Evolutionary conservation across 2,797 vertebrate genomes (phyloP), one percentile per base, ranked within the genome.

Genomic region (Coregonus ussuriensis): DNA sequence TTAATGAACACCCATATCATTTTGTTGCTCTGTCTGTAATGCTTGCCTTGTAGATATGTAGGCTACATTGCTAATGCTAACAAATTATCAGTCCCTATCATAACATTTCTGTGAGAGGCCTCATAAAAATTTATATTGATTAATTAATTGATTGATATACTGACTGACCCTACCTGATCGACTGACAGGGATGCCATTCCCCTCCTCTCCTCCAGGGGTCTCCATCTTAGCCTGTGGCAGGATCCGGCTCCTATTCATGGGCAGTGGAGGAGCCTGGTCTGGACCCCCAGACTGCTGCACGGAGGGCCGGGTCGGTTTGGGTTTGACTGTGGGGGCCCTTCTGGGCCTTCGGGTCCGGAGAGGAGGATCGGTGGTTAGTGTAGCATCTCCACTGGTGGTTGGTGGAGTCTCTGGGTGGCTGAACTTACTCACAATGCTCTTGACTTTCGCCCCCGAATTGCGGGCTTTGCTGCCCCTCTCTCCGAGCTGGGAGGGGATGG

Each of bases 341-440:
- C 81, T 92, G 16, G 71, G 0, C 35, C 2, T 76, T 63, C 37
- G 88, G 0, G 1, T 11, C 0, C 1, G 0, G 4, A 15, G 6
- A 0, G 2, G 3, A 29, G 5, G 4, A 54, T 66, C 52, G 15
- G 3, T 18, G 29, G 9, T 65, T 21, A 65, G 72, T 21, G n/a
- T 21, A 59, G 56, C 56, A 21, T 18, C 0, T 78, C 66, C n/a
- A 0, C 31, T 1, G 4, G 16, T 53, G 52, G 1, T 37, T 0
- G 1, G 0, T 6, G 3, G 29, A 0, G 15, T 3, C 4, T 89
- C 87, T 29, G 91, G 79, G 67, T 85, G 86, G 82, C 83, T 92
- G 13, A 95, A 94, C 74, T 83, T 91, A 75, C 80, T 88, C 37
- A 94, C 92, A 1, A 95, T 94, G 3, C 86, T 87, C 77, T 92